These are phyloP conservation scores for Stigmatopora nigra DNA, from an alignment of 2,113 vertebrate species.

Conservation along the genomic window DNA sequence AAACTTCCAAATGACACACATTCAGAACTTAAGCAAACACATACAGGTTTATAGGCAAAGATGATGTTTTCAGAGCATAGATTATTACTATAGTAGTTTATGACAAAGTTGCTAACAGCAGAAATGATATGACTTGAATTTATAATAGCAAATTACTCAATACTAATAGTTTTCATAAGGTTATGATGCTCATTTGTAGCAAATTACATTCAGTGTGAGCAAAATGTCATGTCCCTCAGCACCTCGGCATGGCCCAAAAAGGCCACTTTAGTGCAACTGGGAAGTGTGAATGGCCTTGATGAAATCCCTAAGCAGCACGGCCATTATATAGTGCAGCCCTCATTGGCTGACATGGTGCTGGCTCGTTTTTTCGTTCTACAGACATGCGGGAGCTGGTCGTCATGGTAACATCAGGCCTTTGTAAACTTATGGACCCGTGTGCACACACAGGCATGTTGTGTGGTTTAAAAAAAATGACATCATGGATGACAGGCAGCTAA, in stretches of 20 bases:
- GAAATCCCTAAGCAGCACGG: slow-evolving; percentile 52
- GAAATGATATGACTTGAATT: slow-evolving; percentile 5
- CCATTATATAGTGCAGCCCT: slow-evolving; percentile 55
- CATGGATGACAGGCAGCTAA: slow-evolving; percentile 28
- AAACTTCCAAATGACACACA: slow-evolving; percentile 31
- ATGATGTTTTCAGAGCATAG: slow-evolving; percentile 10
- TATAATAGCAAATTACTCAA: slow-evolving; percentile 14
- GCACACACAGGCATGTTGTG: background rate
- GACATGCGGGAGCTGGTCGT: slow-evolving; percentile 61
- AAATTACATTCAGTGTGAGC: slow-evolving; percentile 21
- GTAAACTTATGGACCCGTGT: slow-evolving; percentile 54
- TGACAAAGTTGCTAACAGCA: background rate
- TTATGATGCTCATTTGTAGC: slow-evolving; percentile 7
- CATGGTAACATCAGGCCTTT: slow-evolving; percentile 61
- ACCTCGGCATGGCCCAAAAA: slow-evolving; percentile 28
- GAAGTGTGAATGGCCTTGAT: slow-evolving; percentile 64
- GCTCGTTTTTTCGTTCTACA: slow-evolving; percentile 35
- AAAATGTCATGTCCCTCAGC: slow-evolving; percentile 42
- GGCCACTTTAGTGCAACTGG: slow-evolving; percentile 41
- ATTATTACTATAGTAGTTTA: background rate
- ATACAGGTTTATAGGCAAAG: slow-evolving; percentile 13
- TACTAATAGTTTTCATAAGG: slow-evolving; percentile 12
- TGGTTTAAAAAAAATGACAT: slow-evolving; percentile 49
- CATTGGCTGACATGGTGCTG: slow-evolving; percentile 30
- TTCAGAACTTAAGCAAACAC: slow-evolving; percentile 16